These are phyloP conservation scores for Dolichoris vasculosae DNA, from an alignment of 1,140 invertebrate species.

Conservation along the genomic window DNA sequence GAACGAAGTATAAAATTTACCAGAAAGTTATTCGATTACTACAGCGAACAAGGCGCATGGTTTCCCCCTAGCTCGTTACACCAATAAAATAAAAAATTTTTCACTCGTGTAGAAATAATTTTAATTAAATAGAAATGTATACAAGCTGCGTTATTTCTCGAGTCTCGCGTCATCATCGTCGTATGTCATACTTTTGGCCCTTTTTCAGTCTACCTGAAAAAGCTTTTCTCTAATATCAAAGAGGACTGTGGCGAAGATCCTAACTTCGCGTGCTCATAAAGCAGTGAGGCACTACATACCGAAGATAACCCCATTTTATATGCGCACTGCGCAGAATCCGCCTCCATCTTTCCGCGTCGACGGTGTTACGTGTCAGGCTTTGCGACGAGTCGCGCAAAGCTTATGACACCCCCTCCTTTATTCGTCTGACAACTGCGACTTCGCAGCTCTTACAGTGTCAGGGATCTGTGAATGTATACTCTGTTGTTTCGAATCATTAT, in stretches of 20 bases:
- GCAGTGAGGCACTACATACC: slow-evolving; percentile 28
- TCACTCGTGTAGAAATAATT: background rate
- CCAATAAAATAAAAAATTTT: background rate
- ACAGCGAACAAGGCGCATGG: background rate
- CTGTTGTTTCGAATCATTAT: background rate
- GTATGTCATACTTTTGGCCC: too few relatives aligned
- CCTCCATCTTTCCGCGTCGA: slow-evolving; percentile 45
- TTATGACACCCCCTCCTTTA: background rate
- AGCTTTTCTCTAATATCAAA: background rate
- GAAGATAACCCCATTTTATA: slow-evolving; percentile 50
- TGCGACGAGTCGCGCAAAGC: slow-evolving; percentile 26
- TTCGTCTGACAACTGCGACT: background rate
- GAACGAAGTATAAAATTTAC: background rate
- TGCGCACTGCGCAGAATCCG: slow-evolving; percentile 42
- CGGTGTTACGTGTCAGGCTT: slow-evolving; percentile 48
- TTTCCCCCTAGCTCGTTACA: background rate
- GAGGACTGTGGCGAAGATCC: background rate
- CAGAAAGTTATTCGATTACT: background rate
- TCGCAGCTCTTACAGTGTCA: background rate
- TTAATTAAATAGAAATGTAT: background rate
- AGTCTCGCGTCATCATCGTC: background rate
- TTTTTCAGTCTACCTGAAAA: slow-evolving; percentile 5
- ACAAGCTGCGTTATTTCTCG: background rate
- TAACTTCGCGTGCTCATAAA: background rate
- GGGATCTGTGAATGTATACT: background rate